Base-by-base conservation (phyloP, 2,888 invertebrate genomes). In the Hemithea aestivaria region DNA sequence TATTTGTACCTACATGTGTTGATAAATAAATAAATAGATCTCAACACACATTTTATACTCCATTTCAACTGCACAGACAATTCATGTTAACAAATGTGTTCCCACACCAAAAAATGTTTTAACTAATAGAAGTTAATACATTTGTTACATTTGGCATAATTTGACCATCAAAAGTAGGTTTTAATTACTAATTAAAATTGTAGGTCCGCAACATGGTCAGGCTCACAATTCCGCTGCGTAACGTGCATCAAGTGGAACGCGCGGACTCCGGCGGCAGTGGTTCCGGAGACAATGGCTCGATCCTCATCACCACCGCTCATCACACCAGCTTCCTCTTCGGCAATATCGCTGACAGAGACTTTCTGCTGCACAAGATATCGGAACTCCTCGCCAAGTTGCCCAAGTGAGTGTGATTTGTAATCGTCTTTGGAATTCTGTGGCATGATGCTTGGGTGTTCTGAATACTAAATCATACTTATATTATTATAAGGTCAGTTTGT, bases 311-410 rank as follows among this genome's bases (percentile, higher is more conserved):
- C 0, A 94, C 94, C 0, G 91, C 93, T 1, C 91, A 93, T 43
- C 92, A 93, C 82, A 91, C 94, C 20, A 94, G 93, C 64, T 96
- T 96, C 75, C 90, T 96, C 33, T 96, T 98, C 78, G 93, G 96
- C 21, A 94, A 96, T 74, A 93, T 98, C 54, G 90, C 91, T 11
- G 97, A 97, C 66, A 88, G 96, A 45, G 94, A 96, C 64, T 94
- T 97, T 71, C 89, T 98, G 4, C 91, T 97, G 3, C 91, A 94
- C 63, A 97, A 97, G 81, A 92, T 98, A 50, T 94, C 96, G 0
- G 96, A 97, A 68, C 89, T 98, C 10, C 87, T 97, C 2, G 91
- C 95, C 0, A 93, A 92, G 72, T 91, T 88, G 44, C 85, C 87
- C 0, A 87, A 83, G 88, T 88, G 51, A 76, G 82, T 70, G 1